phyloP scores from a whole-genome alignment of 30 jellyfish, hydroid and myxozoan genomes.

The Pelagia noctiluca region DNA sequence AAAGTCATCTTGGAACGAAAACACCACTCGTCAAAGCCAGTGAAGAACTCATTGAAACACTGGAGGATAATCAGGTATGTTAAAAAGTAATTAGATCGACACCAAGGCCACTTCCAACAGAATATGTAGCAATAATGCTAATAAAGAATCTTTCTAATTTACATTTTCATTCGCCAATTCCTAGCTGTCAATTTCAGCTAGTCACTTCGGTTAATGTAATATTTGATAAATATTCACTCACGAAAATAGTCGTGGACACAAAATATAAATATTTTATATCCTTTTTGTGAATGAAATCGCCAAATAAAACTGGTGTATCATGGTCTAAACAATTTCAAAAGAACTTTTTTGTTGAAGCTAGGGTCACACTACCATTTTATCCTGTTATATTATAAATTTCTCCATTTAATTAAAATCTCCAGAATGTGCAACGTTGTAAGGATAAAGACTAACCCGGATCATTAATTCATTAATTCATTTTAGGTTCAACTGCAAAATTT shows the following conservation, averaged over 20 bases:
- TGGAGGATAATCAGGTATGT: conserved; percentile 95
- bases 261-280: too few species aligned
- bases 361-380: not conserved
- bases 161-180: not conserved
- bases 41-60: conserved; percentile 95
- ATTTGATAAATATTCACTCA: too few species aligned
- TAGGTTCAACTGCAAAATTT: conserved; percentile 98
- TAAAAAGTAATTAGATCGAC: not conserved
- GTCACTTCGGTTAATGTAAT: too few species aligned
- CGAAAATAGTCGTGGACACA: too few species aligned
- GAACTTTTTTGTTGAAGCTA: not conserved
- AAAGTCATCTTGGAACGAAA: conserved; percentile 82
- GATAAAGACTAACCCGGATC: too few species aligned
- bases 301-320: too few species aligned
- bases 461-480: conserved; percentile 5
- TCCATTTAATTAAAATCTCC: too few species aligned
- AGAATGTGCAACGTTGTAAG: too few species aligned
- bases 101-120: not conserved
- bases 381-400: not conserved
- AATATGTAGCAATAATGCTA: not conserved
- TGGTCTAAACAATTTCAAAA: too few species aligned
- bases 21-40: conserved; percentile 88
- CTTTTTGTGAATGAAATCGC: too few species aligned
- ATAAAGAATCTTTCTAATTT: not conserved
- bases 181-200: too few species aligned